Conservation (phyloP, 1,140 invertebrate genomes). For the Apis dorsata region DNA sequence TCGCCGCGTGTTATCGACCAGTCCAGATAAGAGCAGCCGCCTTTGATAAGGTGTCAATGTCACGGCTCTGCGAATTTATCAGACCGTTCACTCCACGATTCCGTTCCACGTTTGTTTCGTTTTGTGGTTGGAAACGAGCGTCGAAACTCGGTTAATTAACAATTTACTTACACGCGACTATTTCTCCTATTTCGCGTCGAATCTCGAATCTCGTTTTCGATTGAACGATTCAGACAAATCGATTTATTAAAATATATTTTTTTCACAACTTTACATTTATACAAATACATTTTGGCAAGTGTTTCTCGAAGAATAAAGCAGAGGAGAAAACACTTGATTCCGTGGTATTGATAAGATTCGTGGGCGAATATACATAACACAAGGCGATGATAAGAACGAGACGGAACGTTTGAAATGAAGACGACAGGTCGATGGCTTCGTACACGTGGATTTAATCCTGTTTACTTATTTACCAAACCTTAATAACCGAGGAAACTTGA, state of each 20-base stretch:
- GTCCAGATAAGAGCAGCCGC: slow-evolving; percentile 30
- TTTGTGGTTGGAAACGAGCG: not conserved
- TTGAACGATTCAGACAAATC: not conserved
- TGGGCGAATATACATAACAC: not conserved
- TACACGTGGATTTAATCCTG: slow-evolving; percentile 37
- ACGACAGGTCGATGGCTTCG: slow-evolving; percentile 32
- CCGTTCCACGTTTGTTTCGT: not conserved
- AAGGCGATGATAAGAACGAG: slow-evolving; percentile 7
- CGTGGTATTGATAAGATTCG: slow-evolving; percentile 12
- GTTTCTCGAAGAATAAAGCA: too few species aligned
- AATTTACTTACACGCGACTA: not conserved
- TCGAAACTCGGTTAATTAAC: not conserved
- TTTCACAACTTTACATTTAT: too few species aligned
- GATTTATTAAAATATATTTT: too few species aligned
- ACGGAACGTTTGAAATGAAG: not conserved
- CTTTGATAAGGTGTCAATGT: slow-evolving; percentile 50
- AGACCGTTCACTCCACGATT: not conserved
- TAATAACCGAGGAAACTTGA: not conserved
- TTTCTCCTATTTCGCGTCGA: too few species aligned
- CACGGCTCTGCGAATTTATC: slow-evolving; percentile 47
- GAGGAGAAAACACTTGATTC: not conserved
- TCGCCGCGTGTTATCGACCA: slow-evolving; percentile 38
- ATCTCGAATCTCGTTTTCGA: not conserved
- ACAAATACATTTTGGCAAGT: not conserved
- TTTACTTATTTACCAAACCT: slow-evolving; percentile 32